Evolutionary conservation across 2,113 vertebrate species (phyloP), one percentile per base, ranked within the genome.

Genomic region (Pluvianellus socialis): DNA sequence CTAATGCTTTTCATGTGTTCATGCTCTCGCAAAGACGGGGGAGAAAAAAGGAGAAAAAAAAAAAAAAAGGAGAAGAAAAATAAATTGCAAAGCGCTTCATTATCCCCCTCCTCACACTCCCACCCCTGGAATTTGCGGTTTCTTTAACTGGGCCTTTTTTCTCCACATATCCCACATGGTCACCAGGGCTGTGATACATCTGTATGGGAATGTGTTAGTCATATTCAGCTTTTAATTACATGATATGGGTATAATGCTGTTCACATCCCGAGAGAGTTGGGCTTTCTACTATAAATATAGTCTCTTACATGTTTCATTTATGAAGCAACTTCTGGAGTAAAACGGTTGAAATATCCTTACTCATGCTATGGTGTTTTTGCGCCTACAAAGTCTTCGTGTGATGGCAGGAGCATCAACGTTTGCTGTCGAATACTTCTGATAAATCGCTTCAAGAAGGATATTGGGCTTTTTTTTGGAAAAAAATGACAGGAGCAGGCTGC

Each of bases 161-260:
- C 61, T 53, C 77, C 30, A 47, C 38, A 28, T 12, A 65, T 33
- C 83, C 71, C 79, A 86, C 72, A 90, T 83, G 61, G 75, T 81
- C 75, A 4, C 58, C 75, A 67, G 59, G 0, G 11, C 56, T 83
- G 74, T 40, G 40, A 82, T 74, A 28, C 63, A 88, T 90, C 73
- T 87, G 38, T 8, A 27, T 45, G 74, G 62, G 89, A 94, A 93
- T 72, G 49, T 86, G 79, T 95, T 92, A 96, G 82, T 96, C 95
- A 96, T 38, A 61, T 84, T 80, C 91, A 53, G 89, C 79, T 95
- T 96, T 96, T 94, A 94, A 94, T 96, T 84, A 77, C 66, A 79
- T 30, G 62, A 79, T 90, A 59, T 3, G 47, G 47, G 38, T 32
- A 53, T 53, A 65, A 88, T 56, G 58, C 68, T 59, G 42, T 59